Conservation (phyloP, 1,140 invertebrate species). For the Apis dorsata region DNA sequence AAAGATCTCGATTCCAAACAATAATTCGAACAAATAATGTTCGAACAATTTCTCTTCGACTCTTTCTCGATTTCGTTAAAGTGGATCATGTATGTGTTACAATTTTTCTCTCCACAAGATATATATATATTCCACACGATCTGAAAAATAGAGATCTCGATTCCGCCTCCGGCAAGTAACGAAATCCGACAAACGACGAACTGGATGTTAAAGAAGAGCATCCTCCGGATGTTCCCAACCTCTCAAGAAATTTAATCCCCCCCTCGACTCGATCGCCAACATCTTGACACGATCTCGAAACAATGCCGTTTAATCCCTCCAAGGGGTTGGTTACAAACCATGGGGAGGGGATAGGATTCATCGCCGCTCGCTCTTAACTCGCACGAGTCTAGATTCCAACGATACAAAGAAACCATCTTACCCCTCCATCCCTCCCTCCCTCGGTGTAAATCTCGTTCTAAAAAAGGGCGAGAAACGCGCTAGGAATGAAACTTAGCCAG, state of each 20-base stretch:
- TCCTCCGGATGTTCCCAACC: neutral
- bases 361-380: slow-evolving; percentile 14
- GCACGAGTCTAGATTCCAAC: slow-evolving; percentile 2
- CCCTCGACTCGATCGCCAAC: neutral
- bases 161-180: neutral
- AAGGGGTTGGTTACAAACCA: neutral
- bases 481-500: neutral
- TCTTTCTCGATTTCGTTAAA: no score
- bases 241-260: slow-evolving; percentile 15
- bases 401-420: slow-evolving; percentile 20
- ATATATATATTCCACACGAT: no score
- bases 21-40: no score
- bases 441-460: slow-evolving; percentile 6
- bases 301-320: slow-evolving; percentile 11
- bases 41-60: no score
- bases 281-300: slow-evolving; percentile 25
- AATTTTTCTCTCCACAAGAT: no score
- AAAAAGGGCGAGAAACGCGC: neutral
- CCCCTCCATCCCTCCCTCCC: no score
- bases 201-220: neutral
- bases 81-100: no score
- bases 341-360: slow-evolving; percentile 16
- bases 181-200: neutral
- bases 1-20: no score
- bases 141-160: no score